Conservation (phyloP, 2,888 invertebrate species). For the Tetranychus piercei region DNA sequence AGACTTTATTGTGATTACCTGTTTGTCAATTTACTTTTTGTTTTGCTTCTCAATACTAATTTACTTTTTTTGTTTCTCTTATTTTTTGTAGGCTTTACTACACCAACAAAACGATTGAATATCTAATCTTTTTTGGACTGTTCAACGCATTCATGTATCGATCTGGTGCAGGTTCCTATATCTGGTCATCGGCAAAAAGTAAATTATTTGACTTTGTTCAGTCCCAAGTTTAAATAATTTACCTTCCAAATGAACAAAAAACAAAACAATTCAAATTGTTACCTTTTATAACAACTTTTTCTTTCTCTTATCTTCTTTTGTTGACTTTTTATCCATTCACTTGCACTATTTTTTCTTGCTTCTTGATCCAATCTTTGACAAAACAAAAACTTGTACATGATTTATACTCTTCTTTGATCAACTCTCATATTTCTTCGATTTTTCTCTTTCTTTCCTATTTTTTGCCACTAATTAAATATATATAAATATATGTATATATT, state of each 20-base stretch:
- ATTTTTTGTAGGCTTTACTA: background rate
- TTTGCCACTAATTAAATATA: background rate
- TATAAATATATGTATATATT: background rate
- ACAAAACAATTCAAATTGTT: background rate
- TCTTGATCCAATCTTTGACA: background rate
- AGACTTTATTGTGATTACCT: no score
- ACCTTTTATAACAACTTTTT: background rate
- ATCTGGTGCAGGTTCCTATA: background rate
- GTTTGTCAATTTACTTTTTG: no score
- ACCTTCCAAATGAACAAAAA: background rate
- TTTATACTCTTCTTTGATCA: background rate
- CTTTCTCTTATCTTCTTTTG: background rate
- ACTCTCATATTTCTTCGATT: background rate
- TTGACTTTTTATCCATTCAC: background rate
- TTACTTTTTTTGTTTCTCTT: background rate
- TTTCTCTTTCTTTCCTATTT: background rate
- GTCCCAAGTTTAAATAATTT: background rate
- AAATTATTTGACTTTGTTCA: background rate
- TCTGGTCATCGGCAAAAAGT: background rate
- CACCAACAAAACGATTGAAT: constrained; percentile 1
- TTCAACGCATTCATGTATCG: background rate
- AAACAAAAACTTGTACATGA: background rate
- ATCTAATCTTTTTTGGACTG: constrained; percentile 6
- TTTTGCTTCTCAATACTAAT: background rate
- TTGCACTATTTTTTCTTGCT: background rate